Evolutionary conservation across 2,797 vertebrate species (phyloP), one percentile per base, ranked within the genome.

Genomic region (Channa striata): DNA sequence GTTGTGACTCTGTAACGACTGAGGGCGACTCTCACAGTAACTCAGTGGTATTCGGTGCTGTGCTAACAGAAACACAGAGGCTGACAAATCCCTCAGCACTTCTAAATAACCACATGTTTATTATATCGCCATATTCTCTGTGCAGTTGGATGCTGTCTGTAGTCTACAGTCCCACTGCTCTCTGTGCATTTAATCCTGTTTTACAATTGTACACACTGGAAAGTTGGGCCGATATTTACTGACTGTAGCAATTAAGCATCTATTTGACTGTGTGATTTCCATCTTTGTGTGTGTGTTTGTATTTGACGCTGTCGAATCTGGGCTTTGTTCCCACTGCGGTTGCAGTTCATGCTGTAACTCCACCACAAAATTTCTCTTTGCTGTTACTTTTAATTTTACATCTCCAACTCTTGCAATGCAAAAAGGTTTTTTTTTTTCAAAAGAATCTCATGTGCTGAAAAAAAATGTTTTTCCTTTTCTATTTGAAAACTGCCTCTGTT

Each of bases 241-340:
- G 8, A 57, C 61, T n/a, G 10, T 44, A 30, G 34, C 17, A 60
- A 43, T 75, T 44, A 58, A 37, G 36, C 49, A 69, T 42, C 40
- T 66, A 46, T 11, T 21, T 8, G 2, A 2, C 16, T 42, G 44
- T 56, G 33, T 23, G 17, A 14, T 21, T 34, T 42, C 9, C 37
- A 8, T 37, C 2, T 9, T 7, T 37, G 8, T 37, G 9, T 33
- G 16, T 21, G 11, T 19, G 7, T 43, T 47, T 50, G 23, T 47
- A 17, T 56, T 5, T 3, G 20, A 51, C 19, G 43, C 33, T 23
- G 23, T 44, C 20, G 25, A 42, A 40, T 1, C 16, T 43, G 21
- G 33, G 21, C 6, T 57, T 51, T 44, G 39, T 40, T 44, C 17
- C 25, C 36, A 21, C 40, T 40, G 4, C 6, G 25, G 25, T 30